Base-by-base conservation (phyloP, 1,140 invertebrate species). In the Pseudomyrmex cubaensis region DNA sequence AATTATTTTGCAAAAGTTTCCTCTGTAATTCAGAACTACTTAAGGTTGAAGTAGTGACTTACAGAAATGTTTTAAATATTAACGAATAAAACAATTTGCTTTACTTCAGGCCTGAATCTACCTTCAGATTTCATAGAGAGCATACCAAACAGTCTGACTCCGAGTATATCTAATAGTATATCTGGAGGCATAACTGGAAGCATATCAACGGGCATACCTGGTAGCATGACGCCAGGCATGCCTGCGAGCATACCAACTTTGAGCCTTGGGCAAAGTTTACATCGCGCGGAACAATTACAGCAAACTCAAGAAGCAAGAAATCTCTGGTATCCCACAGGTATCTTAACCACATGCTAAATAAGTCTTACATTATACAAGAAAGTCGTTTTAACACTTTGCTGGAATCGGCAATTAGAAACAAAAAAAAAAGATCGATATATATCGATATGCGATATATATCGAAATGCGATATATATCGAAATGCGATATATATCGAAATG, bases 261-360 rank as follows among this genome's bases (percentile, higher is more conserved):
- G 74, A 89, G 85, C 66, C 76, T 89, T 15, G 88, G 22, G 5
- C 82, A 86, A 70, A 86, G 73, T 84, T 78, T 89, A 74, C 87
- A 88, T 57, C 73, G 84, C n/a, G 2, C 66, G 9, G 85, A 78
- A 35, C 87, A 89, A 20, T 35, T 85, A 17, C 85, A 80, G 62
- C 75, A 83, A 50, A 62, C 75, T 62, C 75, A 84, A 57, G 61
- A 75, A 10, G 15, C 73, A 17, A 85, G 77, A 46, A 87, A 64
- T 63, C 59, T 62, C 17, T 74, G 87, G 35, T 89, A 86, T n/a
- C 62, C 80, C 70, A 69, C 87, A 86, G 89, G 89, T 90, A 88
- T 82, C 63, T 48, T 59, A 77, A n/a, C 20, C 25, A 83, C 52
- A 70, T 17, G 15, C 64, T 25, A 78, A 66, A 48, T n/a, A 12